These are phyloP conservation scores for Alexandromys fortis DNA, from an alignment of 2,113 vertebrate species.

Conservation along the genomic window DNA sequence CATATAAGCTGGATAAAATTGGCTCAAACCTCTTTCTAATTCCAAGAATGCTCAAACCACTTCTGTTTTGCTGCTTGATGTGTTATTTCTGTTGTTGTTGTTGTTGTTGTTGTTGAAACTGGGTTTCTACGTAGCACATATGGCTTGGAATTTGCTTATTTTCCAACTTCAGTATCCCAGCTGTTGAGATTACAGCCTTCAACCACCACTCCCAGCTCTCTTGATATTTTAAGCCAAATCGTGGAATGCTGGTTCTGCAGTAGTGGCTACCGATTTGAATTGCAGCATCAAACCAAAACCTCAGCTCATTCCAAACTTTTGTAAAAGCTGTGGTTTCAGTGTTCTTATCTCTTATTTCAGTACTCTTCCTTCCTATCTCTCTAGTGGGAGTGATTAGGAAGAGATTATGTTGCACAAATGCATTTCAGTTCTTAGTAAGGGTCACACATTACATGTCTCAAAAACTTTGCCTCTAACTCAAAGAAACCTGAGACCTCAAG, in stretches of 20 bases:
- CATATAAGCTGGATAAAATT: background rate
- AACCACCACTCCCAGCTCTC: background rate
- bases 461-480: background rate
- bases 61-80: background rate
- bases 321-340: background rate
- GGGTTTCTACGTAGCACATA: background rate
- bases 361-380: background rate
- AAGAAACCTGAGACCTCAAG: background rate
- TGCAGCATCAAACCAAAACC: background rate
- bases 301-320: background rate
- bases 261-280: background rate
- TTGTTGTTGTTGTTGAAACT: background rate
- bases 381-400: background rate
- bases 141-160: background rate
- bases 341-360: background rate
- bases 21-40: background rate
- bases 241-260: background rate
- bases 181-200: background rate
- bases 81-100: too few species aligned
- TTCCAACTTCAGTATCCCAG: background rate
- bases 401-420: background rate
- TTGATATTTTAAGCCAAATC: background rate
- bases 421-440: background rate
- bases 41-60: background rate
- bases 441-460: background rate